Evolutionary conservation across 2,888 invertebrate species (phyloP).

Genomic region (Antitype chi): DNA sequence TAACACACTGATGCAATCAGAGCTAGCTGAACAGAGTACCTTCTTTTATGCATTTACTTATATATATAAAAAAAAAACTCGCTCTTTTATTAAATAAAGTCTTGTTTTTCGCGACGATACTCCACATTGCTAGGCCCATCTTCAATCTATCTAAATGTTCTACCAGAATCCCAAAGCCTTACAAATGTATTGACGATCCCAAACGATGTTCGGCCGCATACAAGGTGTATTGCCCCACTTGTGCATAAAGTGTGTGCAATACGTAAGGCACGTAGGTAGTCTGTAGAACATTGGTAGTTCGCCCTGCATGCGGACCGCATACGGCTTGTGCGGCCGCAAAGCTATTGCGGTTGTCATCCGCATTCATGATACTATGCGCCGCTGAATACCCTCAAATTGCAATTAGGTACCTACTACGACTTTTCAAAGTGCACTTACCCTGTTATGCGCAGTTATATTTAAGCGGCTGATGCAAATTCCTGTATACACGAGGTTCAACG

Average conservation of each 20-base stretch:
- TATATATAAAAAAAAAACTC: no score
- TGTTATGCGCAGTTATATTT: slow-evolving; percentile 57
- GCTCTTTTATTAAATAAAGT: slow-evolving; percentile 10
- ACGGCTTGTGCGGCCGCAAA: slow-evolving; percentile 65
- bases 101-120: background rate
- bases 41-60: background rate
- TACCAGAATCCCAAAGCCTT: slow-evolving; percentile 7
- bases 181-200: slow-evolving; percentile 21
- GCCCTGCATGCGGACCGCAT: slow-evolving; percentile 57
- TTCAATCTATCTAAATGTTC: slow-evolving; percentile 10
- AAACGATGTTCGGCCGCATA: slow-evolving; percentile 19
- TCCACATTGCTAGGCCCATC: background rate
- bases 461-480: slow-evolving; percentile 59
- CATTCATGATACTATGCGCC: slow-evolving; percentile 67
- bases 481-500: slow-evolving; percentile 37
- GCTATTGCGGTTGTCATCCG: slow-evolving; percentile 68
- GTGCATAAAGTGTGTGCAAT: slow-evolving; percentile 39
- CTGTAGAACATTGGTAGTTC: slow-evolving; percentile 39
- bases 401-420: slow-evolving; percentile 54
- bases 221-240: slow-evolving; percentile 25
- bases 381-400: slow-evolving; percentile 61
- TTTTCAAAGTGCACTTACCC: slow-evolving; percentile 61
- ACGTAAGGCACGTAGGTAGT: slow-evolving; percentile 35
- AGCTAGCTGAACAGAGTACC: background rate
- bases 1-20: slow-evolving; percentile 10